Evolutionary conservation across 2,113 vertebrate genomes (phyloP), one percentile per base, ranked within the genome.

Genomic region (Myrmecobius fasciatus): DNA sequence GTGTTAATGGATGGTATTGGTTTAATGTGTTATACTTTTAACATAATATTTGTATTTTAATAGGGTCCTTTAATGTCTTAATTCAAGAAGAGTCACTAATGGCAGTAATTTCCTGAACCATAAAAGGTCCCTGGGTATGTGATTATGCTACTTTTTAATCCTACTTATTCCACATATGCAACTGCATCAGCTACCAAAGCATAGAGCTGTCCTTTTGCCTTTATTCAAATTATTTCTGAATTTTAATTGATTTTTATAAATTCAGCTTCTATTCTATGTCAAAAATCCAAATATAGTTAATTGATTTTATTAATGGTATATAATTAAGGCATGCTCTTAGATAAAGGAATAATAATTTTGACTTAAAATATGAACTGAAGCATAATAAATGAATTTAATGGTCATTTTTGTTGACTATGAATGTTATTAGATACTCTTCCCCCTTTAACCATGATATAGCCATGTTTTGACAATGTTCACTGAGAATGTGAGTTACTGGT

Each of bases 321-420:
- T n/a, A 75, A 75, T 75, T 5, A 20, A 75, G 60, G 60, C 14
- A 75, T 36, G 2, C 52, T 95, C 92, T 96, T 91, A 48, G 91
- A 93, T 97, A 95, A 96, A 93, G 56, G 92, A 97, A 97, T 92
- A 97, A 94, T 89, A 94, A 96, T 97, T 95, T 97, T 95, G 94
- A 96, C 89, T 97, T 96, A 88, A 93, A 95, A 94, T 91, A 52
- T 96, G 93, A 97, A 97, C 93, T 96, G 96, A 96, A 95, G 95
- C 92, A 94, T 60, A 94, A 94, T 94, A 95, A 12, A 97, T 95
- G 95, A 96, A 94, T 96, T 25, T 22, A 25, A 52, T 97, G 96
- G 96, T 95, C 22, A 3, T 89, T n/a, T 3, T 91, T 92, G 93
- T 46, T 0, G 24, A 54, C 56, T 53, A 90, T 95, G 92, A 95